phyloP scores from a whole-genome alignment of 2,797 vertebrate species.

The Hyperoplus immaculatus region DNA sequence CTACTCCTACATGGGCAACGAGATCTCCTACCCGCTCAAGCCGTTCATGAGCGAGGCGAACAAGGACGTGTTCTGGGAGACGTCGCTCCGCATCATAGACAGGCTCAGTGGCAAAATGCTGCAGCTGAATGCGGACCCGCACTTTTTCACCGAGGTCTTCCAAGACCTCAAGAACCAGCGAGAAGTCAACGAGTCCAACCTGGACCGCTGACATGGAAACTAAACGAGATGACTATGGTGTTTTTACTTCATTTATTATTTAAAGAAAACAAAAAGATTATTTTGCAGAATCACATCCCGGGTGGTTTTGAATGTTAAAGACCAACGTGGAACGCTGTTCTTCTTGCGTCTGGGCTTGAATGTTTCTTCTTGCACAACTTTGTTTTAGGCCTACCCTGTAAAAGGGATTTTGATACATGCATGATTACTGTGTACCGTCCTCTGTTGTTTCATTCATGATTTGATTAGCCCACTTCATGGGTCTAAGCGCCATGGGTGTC shows the following conservation, averaged over 20 bases:
- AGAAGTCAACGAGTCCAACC: constrained; percentile 83
- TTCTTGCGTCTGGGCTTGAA: constrained; percentile 37
- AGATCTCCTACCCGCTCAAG: constrained; percentile 98
- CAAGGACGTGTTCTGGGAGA: constrained; percentile 97
- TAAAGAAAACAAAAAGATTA: constrained; percentile 13
- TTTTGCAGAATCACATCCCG: constrained; percentile 21
- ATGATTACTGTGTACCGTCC: constrained; percentile 68
- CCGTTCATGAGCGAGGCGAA: constrained; percentile 95
- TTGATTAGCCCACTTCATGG: constrained; percentile 41
- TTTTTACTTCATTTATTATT: background rate
- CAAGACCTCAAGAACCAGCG: constrained; percentile 97
- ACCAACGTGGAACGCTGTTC: constrained; percentile 27
- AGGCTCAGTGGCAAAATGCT: constrained; percentile 97
- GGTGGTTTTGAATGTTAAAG: constrained; percentile 59
- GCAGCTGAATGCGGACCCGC: constrained; percentile 95
- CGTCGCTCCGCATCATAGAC: constrained; percentile 92
- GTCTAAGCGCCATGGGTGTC: constrained; percentile 33
- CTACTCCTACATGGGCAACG: constrained; percentile 98
- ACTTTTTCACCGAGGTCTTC: constrained; percentile 98
- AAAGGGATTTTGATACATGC: constrained; percentile 72
- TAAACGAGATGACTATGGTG: background rate
- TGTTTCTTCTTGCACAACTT: constrained; percentile 43
- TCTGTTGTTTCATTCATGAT: constrained; percentile 55
- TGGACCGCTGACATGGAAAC: constrained; percentile 88
- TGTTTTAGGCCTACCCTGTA: constrained; percentile 61